Base-by-base conservation (phyloP, 2,888 invertebrate species). In the Lottia gigantea region DNA sequence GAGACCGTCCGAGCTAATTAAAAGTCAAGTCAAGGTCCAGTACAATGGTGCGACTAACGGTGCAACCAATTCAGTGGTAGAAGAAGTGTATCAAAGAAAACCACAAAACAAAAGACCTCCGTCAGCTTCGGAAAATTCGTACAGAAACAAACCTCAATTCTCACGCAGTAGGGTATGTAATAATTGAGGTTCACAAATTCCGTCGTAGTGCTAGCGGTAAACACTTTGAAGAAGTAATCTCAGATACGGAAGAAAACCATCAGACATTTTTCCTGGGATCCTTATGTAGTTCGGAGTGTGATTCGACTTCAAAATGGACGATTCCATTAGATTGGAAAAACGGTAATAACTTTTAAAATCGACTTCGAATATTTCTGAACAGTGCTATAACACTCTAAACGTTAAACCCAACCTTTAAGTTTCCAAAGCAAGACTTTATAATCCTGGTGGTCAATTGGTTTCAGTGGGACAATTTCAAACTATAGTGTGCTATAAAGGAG, bases 1-100 rank as follows among this genome's bases (percentile, higher is more conserved):
- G 11, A 46, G 70, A 45, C 67, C 71, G 31, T 26, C 68, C 8
- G 71, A 66, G 68, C 61, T 70, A 8, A 70, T 74, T 7, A 72
- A 72, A 64, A 66, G 26, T 23, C 63, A 72, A 67, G 67, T 69
- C 16, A 64, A 67, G 40, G 62, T 64, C 40, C 61, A 55, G 23
- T 25, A 47, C 12, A 63, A 23, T 14, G 62, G 66, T 62, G 49
- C 14, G 11, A 15, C 66, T 45, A 62, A 68, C 26, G 66, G n/a
- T 1, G 55, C 66, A 12, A 47, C 63, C 25, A 63, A 15, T 26
- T 23, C 55, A 26, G 26, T 45, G 40, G 40, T 49, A n/a, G 46
- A 46, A 46, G 62, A 55, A 40, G 19, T 62, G 3, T 26, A 16
- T 23, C 49, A 15, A 23, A 26, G 46, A 23, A 47, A 67, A 67